A percentile compares a stretch with the other conserved stretches of the same genome.
These are phyloP conservation scores for Pteropus alecto DNA, from an alignment of 2,113 vertebrate genomes.

Conservation along the genomic window DNA sequence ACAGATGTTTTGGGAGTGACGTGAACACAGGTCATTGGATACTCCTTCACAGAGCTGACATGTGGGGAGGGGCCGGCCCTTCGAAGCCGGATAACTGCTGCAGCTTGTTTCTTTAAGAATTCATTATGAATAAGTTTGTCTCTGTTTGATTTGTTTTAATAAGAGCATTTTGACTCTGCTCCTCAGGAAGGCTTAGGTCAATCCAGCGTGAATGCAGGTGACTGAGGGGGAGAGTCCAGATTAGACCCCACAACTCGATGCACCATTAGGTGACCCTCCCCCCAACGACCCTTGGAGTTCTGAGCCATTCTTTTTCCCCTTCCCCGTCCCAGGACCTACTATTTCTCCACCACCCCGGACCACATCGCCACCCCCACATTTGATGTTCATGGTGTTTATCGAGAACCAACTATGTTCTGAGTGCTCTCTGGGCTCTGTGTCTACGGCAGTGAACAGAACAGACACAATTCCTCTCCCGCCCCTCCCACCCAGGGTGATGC, in stretches of 20 bases:
- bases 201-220: neutral
- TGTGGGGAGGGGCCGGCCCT: neutral
- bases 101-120: neutral
- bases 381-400: no score
- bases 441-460: neutral
- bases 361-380: no score
- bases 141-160: neutral
- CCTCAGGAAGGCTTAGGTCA: neutral
- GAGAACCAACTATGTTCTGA: neutral
- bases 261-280: neutral
- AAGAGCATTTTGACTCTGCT: neutral
- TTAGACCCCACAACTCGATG: neutral
- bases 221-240: neutral
- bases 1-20: neutral
- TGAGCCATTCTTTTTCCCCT: neutral
- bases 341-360: neutral
- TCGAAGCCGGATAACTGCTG: neutral
- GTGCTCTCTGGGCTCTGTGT: neutral
- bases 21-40: rapidly evolving
- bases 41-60: neutral
- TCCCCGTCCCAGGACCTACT: no score
- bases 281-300: neutral
- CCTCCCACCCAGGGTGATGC: no score
- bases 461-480: neutral
- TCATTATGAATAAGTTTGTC: neutral